phyloP scores from a whole-genome alignment of 2,888 invertebrate species.

The Mythimna pallens region DNA sequence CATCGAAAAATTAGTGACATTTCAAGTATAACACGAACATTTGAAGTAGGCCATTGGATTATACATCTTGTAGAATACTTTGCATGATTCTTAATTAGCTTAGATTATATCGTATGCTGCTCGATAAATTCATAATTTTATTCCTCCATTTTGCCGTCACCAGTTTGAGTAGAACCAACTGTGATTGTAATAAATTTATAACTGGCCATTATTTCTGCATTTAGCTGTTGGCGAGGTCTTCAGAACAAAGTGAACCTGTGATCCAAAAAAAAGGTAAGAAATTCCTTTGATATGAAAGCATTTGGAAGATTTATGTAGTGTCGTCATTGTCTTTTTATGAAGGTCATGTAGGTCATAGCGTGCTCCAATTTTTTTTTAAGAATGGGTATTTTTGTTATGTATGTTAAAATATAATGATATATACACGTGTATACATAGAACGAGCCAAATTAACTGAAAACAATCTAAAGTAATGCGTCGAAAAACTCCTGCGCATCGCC shows the following conservation, averaged over 20 bases:
- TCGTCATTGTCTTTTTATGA: background rate
- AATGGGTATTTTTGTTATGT: too few relatives aligned
- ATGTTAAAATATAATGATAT: too few relatives aligned
- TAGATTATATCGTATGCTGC: background rate
- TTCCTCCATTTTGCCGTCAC: background rate
- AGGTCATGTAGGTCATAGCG: background rate
- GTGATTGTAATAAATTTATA: background rate
- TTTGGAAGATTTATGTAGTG: slow-evolving; percentile 71
- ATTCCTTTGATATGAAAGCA: background rate
- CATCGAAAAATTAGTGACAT: background rate
- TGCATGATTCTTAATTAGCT: background rate
- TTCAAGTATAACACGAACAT: background rate
- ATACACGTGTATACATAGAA: too few relatives aligned
- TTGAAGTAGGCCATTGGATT: background rate
- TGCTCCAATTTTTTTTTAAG: background rate
- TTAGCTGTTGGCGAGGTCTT: background rate
- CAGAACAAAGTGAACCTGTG: background rate
- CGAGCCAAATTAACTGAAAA: too few relatives aligned
- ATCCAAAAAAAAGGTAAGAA: background rate
- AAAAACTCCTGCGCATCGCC: too few relatives aligned
- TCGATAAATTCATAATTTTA: background rate
- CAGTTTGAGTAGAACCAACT: background rate
- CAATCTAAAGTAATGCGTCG: too few relatives aligned
- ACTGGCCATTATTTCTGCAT: background rate
- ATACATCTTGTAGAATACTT: background rate